phyloP scores from a whole-genome alignment of 2,113 vertebrate species.

The Chionodraco myersi region DNA sequence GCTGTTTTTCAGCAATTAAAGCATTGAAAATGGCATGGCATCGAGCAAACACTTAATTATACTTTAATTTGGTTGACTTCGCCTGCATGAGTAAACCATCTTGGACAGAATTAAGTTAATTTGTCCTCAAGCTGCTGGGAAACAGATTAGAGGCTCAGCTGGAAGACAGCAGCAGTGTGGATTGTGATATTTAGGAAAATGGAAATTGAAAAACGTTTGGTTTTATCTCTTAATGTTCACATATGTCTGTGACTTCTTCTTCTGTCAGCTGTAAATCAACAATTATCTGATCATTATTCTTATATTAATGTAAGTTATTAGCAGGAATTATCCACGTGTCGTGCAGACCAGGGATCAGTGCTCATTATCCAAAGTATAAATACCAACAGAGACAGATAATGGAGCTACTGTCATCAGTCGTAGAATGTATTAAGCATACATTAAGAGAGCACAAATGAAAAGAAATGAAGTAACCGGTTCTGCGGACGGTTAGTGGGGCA shows the following conservation, averaged over 20 bases:
- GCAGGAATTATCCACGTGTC: slow-evolving; percentile 38
- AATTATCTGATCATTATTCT: slow-evolving; percentile 58
- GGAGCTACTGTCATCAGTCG: slow-evolving; percentile 38
- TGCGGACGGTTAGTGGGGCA: neutral
- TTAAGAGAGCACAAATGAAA: slow-evolving; percentile 11
- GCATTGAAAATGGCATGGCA: neutral
- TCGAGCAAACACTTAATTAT: slow-evolving; percentile 1
- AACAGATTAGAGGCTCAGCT: slow-evolving; percentile 43
- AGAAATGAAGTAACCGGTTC: slow-evolving; percentile 23
- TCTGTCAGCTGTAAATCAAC: slow-evolving; percentile 45
- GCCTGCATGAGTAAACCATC: slow-evolving; percentile 28
- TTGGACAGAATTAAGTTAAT: slow-evolving; percentile 29
- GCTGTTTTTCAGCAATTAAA: neutral
- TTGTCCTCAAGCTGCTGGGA: slow-evolving; percentile 44
- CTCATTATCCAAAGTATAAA: slow-evolving; percentile 51
- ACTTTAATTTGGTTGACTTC: slow-evolving; percentile 27
- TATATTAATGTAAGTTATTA: slow-evolving; percentile 56
- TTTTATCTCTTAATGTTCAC: neutral
- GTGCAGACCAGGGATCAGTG: slow-evolving; percentile 47
- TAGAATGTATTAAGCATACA: slow-evolving; percentile 29
- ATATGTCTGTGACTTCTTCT: neutral
- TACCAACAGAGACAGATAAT: slow-evolving; percentile 39
- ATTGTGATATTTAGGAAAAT: slow-evolving; percentile 35
- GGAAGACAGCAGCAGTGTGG: slow-evolving; percentile 24
- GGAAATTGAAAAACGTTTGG: neutral